These are phyloP conservation scores for Allygus modestus DNA, from an alignment of 2,888 invertebrate genomes.

Conservation along the genomic window DNA sequence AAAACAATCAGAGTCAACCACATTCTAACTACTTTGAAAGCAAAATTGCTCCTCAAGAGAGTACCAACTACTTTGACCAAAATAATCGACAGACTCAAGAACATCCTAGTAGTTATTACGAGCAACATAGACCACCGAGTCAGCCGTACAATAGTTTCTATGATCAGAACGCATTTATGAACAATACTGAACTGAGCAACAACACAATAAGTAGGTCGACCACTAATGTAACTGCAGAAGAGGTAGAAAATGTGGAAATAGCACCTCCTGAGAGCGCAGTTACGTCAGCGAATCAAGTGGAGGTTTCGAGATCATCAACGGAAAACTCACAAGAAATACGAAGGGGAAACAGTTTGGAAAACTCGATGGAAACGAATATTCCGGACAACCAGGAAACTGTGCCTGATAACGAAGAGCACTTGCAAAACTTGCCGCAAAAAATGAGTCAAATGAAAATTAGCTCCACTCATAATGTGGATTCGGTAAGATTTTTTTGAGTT, in stretches of 20 bases:
- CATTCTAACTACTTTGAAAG: slow-evolving; percentile 2
- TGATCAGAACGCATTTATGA: slow-evolving; percentile 31
- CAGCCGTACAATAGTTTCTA: not conserved
- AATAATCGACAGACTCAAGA: slow-evolving; percentile 8
- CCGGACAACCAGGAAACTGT: slow-evolving; percentile 81
- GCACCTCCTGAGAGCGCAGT: slow-evolving; percentile 51
- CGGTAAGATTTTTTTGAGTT: slow-evolving; percentile 46
- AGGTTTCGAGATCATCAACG: not conserved
- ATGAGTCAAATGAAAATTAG: slow-evolving; percentile 60
- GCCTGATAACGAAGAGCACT: slow-evolving; percentile 84
- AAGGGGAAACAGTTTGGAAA: slow-evolving; percentile 14
- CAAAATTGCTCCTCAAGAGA: not conserved
- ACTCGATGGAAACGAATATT: slow-evolving; percentile 70
- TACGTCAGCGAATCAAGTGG: not conserved
- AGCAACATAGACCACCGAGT: slow-evolving; percentile 12
- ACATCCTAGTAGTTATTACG: not conserved
- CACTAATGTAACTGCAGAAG: not conserved
- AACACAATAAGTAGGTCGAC: not conserved
- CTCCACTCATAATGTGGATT: slow-evolving; percentile 8
- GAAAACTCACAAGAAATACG: slow-evolving; percentile 32
- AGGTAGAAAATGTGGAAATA: slow-evolving; percentile 63
- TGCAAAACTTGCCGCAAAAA: slow-evolving; percentile 73
- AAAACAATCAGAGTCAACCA: not conserved
- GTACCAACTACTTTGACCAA: slow-evolving; percentile 33
- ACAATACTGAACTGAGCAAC: not conserved